Conservation (phyloP, 2,113 vertebrate genomes). For the Gavia stellata region DNA sequence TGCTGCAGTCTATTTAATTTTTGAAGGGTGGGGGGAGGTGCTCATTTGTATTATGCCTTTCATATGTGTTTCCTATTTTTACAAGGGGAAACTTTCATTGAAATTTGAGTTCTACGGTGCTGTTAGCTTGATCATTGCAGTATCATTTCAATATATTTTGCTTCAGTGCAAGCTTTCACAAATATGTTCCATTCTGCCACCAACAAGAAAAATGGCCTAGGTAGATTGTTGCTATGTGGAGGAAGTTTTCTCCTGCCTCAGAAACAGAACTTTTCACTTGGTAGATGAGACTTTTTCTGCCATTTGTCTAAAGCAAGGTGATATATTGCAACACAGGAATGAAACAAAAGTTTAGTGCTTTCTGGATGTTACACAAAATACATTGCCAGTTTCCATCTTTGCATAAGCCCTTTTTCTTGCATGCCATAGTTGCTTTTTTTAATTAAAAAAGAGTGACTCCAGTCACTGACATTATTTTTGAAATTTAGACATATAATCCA, state of each 20-base stretch:
- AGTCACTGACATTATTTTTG: not conserved
- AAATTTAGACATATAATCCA: not conserved
- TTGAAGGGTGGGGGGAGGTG: not conserved
- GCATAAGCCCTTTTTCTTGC: not conserved
- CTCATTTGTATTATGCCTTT: not conserved
- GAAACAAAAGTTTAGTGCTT: not conserved
- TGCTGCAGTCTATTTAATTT: not conserved
- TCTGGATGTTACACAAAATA: not conserved
- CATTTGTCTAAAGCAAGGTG: not conserved
- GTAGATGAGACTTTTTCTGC: not conserved
- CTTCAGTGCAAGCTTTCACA: not conserved
- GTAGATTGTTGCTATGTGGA: not conserved
- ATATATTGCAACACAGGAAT: not conserved
- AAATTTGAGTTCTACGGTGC: not conserved
- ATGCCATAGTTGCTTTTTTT: not conserved
- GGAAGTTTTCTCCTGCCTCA: not conserved
- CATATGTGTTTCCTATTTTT: not conserved
- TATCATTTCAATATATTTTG: slow-evolving; percentile 4
- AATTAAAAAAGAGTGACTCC: not conserved
- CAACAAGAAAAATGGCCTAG: not conserved
- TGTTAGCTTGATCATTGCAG: not conserved
- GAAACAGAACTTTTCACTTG: not conserved
- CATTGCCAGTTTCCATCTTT: not conserved
- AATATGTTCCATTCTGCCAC: not conserved
- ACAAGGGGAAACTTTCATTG: not conserved